Evolutionary conservation across 1,140 invertebrate genomes (phyloP).

Genomic region (Drosophila pseudoobscura): DNA sequence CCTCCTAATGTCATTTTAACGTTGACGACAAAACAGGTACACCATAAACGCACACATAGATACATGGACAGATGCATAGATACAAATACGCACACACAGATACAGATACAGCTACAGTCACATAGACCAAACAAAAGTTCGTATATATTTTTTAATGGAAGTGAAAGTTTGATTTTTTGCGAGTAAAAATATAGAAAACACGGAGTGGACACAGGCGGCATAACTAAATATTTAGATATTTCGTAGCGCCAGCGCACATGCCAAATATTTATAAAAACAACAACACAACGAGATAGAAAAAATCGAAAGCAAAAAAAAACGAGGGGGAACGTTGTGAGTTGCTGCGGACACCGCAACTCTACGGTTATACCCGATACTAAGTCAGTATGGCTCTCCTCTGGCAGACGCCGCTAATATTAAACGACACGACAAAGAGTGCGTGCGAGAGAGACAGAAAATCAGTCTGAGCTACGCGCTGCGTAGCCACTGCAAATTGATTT

Average conservation of each 20-base stretch:
- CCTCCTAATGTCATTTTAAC: slow-evolving; percentile 78
- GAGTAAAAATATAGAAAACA: slow-evolving; percentile 56
- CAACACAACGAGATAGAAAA: slow-evolving; percentile 1
- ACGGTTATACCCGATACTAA: no score
- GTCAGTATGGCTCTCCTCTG: no score
- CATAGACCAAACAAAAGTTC: slow-evolving; percentile 35
- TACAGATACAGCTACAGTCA: not conserved
- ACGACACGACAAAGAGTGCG: no score
- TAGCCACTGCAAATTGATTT: no score
- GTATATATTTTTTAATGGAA: slow-evolving; percentile 72
- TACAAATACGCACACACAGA: slow-evolving; percentile 43
- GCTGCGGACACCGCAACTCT: no score
- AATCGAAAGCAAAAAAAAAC: no score
- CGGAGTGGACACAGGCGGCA: slow-evolving; percentile 55
- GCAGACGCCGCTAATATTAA: no score
- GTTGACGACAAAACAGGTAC: slow-evolving; percentile 38
- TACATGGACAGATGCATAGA: slow-evolving; percentile 29
- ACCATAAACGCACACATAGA: slow-evolving; percentile 43
- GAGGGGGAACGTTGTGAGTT: no score
- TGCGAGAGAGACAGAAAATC: no score
- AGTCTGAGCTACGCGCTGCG: no score
- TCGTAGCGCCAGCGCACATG: slow-evolving; percentile 55
- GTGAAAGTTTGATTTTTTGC: slow-evolving; percentile 73
- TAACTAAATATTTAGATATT: slow-evolving; percentile 30
- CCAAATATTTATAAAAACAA: slow-evolving; percentile 56